Evolutionary conservation across 1,140 invertebrate species (phyloP).

Genomic region (Brachionus sp.): DNA sequence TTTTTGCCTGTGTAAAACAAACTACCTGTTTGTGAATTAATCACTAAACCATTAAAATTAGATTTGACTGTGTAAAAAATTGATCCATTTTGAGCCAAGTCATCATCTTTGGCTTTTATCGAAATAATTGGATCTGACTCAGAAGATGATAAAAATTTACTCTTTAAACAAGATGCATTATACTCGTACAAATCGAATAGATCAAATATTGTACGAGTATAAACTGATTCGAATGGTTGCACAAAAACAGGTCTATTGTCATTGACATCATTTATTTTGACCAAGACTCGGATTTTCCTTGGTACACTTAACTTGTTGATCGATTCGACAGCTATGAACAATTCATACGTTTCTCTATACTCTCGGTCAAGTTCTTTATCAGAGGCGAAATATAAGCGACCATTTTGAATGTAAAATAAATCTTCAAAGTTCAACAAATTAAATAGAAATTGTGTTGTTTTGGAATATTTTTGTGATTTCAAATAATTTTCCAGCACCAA

Average conservation of each 20-base stretch:
- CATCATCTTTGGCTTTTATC: neutral
- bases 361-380: neutral
- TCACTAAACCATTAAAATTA: neutral
- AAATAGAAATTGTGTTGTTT: neutral
- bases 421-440: neutral
- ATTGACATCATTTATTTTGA: constrained; percentile 20
- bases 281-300: neutral
- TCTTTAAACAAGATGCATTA: neutral
- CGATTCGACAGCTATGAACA: neutral
- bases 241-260: constrained; percentile 24
- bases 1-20: neutral
- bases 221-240: neutral
- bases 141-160: neutral
- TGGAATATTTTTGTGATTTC: neutral
- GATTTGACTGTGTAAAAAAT: neutral
- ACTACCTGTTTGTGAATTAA: neutral
- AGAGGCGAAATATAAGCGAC: neutral
- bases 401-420: neutral
- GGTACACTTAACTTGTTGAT: neutral
- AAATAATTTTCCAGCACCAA: neutral
- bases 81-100: neutral
- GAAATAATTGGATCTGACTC: neutral
- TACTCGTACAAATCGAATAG: neutral
- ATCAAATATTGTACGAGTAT: neutral
- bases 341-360: constrained; percentile 19